Base-by-base conservation (phyloP, 2,113 vertebrate species). In the Bubo scandiacus region DNA sequence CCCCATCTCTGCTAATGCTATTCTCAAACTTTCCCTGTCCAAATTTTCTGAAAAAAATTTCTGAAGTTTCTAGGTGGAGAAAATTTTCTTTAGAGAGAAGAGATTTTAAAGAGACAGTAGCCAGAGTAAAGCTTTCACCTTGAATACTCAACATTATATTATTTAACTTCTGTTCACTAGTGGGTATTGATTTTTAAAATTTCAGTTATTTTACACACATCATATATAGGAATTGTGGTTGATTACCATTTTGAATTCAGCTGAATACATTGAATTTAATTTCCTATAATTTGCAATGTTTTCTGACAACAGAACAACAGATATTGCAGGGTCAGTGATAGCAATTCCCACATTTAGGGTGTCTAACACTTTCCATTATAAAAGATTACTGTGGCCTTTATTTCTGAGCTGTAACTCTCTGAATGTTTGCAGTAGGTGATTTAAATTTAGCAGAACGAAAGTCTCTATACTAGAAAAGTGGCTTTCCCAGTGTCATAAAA, bases 331-430 rank as follows among this genome's bases (percentile, higher is more conserved):
- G 85, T 88, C 90, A 94, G 61, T 34, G 65, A 91, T 10, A 90
- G 75, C 58, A 94, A 80, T 87, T 82, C 58, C 40, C 34, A 40
- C 86, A 51, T 86, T 93, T 88, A 96, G 54, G 67, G 36, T 79
- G 25, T 38, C 47, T 95, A 93, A 93, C 71, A 68, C 58, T 88
- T 97, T 86, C 82, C 91, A 90, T 92, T 88, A 90, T 42, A 77
- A 86, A 95, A 95, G 62, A 94, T 88, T 90, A 93, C 43, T 82
- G 34, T 86, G 67, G 88, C 30, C 62, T 90, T 92, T 92, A 88
- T 92, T 95, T 94, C 75, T 92, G 82, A 92, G 74, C 75, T 68
- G 36, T 61, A 92, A 83, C 81, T 52, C 54, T 88, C 75, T 0
- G 42, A 88, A 82, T 86, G 75, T 54, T 92, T 94, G 74, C 67